Base-by-base conservation (phyloP, 92 coral and sea anemone species). In the Muricea muricata region DNA sequence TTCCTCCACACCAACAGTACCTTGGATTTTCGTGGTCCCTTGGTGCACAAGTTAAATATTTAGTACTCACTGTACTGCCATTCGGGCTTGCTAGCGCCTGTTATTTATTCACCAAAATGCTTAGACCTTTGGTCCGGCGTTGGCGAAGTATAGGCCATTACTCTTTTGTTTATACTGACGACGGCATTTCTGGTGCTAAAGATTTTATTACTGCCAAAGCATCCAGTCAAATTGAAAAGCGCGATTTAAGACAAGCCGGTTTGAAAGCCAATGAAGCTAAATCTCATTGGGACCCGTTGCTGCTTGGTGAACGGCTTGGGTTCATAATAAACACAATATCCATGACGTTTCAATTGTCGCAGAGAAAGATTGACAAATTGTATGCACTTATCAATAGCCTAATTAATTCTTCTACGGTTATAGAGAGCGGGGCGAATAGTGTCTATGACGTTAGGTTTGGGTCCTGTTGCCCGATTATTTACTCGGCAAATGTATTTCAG, bases 141-240 rank as follows among this genome's bases (percentile, higher is more conserved):
- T 83, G 93, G 95, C 89, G 93, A 42, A 81, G 91, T n/a, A 78
- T 90, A 89, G 93, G 91, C 9, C 95, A 89, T 58, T 46, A 42
- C 20, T 75, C 81, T 29, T 89, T 92, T 45, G 80, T 89, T 31
- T 92, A 92, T 41, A 65, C 89, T 10, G 91, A 92, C 72, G 93
- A 92, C 79, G 93, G 95, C 65, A 85, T 90, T 31, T 85, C 89
- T 25, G 73, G 91, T 40, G 89, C 72, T 40, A 84, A 75, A 20
- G 96, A 92, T 56, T 78, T 75, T 35, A 24, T 84, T 63, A 90
- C 93, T 28, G 93, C 90, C 63, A 42, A 50, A 21, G 96, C 93
- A 58, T 88, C 91, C 14, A 87, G 87, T 50, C 24, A 73, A 18
- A 87, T 92, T 73, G 90, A 92, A 85, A 86, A 80, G 32, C 84